A percentile compares a stretch with the other conserved stretches of the same genome.
Conservation (phyloP, 2,113 vertebrate genomes). For the Brienomyrus longianalis region DNA sequence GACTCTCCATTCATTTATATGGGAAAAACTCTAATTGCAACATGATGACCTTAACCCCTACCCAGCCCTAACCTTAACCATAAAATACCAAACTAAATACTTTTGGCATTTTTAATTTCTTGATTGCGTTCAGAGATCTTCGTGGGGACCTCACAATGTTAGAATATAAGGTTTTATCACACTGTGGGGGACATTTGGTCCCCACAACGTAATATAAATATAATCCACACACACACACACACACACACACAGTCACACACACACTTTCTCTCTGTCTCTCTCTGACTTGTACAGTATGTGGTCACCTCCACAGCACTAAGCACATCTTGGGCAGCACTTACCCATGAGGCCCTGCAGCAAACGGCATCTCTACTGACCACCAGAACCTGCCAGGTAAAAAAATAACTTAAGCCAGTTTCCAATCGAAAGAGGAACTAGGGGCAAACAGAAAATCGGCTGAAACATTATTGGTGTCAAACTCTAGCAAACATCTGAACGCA, state of each 20-base stretch:
- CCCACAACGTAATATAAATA: no score
- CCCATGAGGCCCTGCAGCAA: not conserved
- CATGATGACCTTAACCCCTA: no score
- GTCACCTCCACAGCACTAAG: not conserved
- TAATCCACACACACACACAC: no score
- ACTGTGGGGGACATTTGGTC: no score
- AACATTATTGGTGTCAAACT: not conserved
- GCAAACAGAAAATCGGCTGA: not conserved
- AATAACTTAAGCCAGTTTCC: not conserved
- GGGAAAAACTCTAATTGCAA: no score
- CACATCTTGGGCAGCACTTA: not conserved
- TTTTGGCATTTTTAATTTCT: no score
- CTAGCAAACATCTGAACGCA: not conserved
- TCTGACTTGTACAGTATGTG: not conserved
- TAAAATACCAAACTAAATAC: no score
- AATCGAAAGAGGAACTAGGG: not conserved
- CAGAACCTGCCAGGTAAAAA: not conserved
- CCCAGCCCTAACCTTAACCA: no score
- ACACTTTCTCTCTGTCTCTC: not conserved
- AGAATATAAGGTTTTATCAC: no score
- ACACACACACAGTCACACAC: not conserved
- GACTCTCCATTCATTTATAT: no score
- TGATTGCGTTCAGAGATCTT: no score
- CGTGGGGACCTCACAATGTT: no score
- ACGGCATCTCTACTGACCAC: not conserved